Percentiles rank a stretch among this genome's conserved stretches.
Conservation (phyloP, 2,888 invertebrate species). For the Drosophila bunnanda region DNA sequence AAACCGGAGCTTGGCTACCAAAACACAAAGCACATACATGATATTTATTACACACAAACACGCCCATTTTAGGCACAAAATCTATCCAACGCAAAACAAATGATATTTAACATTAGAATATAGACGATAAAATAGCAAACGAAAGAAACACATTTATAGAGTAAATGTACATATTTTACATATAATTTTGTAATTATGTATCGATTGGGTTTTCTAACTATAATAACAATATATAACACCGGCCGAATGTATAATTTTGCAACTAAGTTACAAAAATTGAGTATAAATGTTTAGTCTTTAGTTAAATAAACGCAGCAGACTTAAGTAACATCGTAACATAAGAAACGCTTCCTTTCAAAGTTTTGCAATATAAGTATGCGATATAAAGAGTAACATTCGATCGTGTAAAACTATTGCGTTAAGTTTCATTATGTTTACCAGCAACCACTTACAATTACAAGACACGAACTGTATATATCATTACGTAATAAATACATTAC, state of each 20-base stretch:
- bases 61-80: slow-evolving; percentile 41
- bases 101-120: slow-evolving; percentile 35
- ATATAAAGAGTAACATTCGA: slow-evolving; percentile 23
- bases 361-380: slow-evolving; percentile 26
- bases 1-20: slow-evolving; percentile 34
- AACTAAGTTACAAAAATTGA: slow-evolving; percentile 35
- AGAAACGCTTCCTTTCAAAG: slow-evolving; percentile 25
- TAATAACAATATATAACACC: slow-evolving; percentile 26
- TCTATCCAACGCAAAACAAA: slow-evolving; percentile 24
- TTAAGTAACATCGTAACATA: slow-evolving; percentile 30
- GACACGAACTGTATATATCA: slow-evolving; percentile 59
- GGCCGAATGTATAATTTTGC: slow-evolving; percentile 24
- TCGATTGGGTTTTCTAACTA: slow-evolving; percentile 65
- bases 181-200: slow-evolving; percentile 78
- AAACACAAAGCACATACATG: slow-evolving; percentile 53
- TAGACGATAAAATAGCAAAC: slow-evolving; percentile 29
- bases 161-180: slow-evolving; percentile 67
- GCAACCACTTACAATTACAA: slow-evolving; percentile 44
- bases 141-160: slow-evolving; percentile 20
- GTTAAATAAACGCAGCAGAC: slow-evolving; percentile 19
- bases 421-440: slow-evolving; percentile 66
- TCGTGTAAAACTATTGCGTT: slow-evolving; percentile 55
- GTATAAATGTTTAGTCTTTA: slow-evolving; percentile 21
- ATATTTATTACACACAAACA: slow-evolving; percentile 68
- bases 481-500: slow-evolving; percentile 43